Percentiles rank a stretch among this genome's conserved stretches.
Evolutionary conservation across 2,113 vertebrate species (phyloP).

Genomic region (Megaceryle torquata): DNA sequence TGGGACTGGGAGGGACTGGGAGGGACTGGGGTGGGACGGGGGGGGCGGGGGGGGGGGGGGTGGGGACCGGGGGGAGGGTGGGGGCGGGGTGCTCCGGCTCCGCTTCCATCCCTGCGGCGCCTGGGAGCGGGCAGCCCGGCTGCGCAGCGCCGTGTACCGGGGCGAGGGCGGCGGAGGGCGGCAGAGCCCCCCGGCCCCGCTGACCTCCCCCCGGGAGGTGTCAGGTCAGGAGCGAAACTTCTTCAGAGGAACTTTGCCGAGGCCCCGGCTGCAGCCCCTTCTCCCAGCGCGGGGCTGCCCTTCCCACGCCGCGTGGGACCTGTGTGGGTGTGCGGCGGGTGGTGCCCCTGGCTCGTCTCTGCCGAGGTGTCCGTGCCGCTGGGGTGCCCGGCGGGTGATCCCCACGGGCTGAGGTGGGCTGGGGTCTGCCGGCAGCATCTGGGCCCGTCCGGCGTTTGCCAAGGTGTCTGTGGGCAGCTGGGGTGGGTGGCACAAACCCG

Average conservation of each 20-base stretch:
- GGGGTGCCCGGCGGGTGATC: accelerated
- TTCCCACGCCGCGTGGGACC: neutral
- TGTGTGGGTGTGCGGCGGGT: neutral
- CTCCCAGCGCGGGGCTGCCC: neutral
- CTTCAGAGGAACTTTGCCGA: neutral
- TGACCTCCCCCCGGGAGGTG: neutral
- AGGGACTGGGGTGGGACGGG: too few species aligned
- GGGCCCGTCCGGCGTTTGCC: accelerated
- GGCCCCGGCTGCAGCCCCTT: neutral
- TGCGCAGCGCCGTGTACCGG: neutral
- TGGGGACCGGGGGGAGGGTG: neutral
- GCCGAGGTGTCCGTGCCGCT: accelerated
- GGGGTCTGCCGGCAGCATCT: neutral
- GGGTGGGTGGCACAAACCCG: neutral
- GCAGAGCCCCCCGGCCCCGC: neutral
- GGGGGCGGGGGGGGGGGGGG: too few species aligned
- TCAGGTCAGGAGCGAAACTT: neutral
- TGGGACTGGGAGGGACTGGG: too few species aligned
- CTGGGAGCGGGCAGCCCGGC: neutral
- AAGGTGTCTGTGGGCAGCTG: accelerated
- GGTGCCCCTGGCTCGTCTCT: neutral
- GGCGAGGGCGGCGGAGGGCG: neutral
- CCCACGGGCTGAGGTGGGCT: neutral
- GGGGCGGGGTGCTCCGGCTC: neutral
- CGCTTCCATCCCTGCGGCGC: neutral